Percentiles rank a stretch among this genome's conserved stretches.
Evolutionary conservation across 1,140 invertebrate species (phyloP).

Genomic region (Caenorhabditis inopinata): DNA sequence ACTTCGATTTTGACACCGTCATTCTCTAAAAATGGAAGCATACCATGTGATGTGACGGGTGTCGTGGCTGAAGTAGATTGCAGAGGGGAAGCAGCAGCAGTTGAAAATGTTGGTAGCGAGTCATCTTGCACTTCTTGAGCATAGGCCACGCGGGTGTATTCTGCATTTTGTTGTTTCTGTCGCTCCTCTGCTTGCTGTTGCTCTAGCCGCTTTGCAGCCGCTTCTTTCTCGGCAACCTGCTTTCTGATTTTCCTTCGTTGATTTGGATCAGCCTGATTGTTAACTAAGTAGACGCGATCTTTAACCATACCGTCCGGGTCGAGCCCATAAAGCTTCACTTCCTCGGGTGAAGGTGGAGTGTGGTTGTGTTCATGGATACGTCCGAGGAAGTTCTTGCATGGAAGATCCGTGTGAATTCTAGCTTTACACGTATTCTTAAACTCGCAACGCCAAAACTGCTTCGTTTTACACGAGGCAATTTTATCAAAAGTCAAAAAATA

Average conservation of each 20-base stretch:
- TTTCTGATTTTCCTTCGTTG: neutral
- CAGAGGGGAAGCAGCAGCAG: neutral
- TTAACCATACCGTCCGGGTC: neutral
- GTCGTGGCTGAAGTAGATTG: neutral
- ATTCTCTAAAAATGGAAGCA: neutral
- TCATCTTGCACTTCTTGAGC: neutral
- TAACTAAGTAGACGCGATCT: neutral
- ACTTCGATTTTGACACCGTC: no score
- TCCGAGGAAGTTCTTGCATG: neutral
- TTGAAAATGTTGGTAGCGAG: no score
- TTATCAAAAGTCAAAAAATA: conserved; percentile 7
- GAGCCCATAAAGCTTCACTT: neutral
- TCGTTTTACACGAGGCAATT: neutral
- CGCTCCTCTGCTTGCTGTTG: neutral
- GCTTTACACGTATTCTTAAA: conserved; percentile 12
- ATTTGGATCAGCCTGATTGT: neutral
- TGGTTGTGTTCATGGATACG: conserved; percentile 2
- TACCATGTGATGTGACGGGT: neutral
- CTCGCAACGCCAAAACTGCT: conserved; percentile 14
- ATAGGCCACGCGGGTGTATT: neutral
- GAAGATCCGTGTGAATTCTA: neutral
- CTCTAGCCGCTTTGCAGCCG: neutral
- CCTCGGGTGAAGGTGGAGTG: neutral
- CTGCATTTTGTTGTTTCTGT: neutral
- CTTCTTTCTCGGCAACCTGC: neutral